A percentile compares a stretch with the other conserved stretches of the same genome.
Conservation (phyloP, 1,140 invertebrate genomes). For the Epicauta chinensis region DNA sequence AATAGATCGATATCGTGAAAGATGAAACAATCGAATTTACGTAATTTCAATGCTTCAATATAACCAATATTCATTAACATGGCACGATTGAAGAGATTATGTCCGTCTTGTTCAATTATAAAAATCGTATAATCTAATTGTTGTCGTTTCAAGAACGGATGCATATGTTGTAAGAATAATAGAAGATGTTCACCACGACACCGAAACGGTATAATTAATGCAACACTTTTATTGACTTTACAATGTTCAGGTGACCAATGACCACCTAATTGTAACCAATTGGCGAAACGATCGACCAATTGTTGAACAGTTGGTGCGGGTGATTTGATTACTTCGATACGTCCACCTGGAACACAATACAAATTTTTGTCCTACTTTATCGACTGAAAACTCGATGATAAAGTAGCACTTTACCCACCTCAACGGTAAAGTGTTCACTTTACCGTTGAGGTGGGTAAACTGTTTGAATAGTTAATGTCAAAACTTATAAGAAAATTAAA, state of each 20-base stretch:
- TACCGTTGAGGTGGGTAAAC: no score
- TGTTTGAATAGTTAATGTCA: no score
- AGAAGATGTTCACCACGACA: constrained; percentile 78
- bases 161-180: constrained; percentile 80
- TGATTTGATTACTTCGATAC: constrained; percentile 43
- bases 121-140: constrained; percentile 90
- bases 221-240: constrained; percentile 68
- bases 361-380: no score
- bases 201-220: constrained; percentile 84
- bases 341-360: constrained; percentile 40
- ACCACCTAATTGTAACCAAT: constrained; percentile 61
- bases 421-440: no score
- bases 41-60: constrained; percentile 71
- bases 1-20: constrained; percentile 95
- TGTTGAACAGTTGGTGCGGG: constrained; percentile 43
- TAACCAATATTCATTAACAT: constrained; percentile 95
- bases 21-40: constrained; percentile 82
- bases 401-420: no score
- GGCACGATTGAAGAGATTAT: constrained; percentile 79
- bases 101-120: constrained; percentile 84
- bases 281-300: constrained; percentile 43
- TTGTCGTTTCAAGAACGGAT: constrained; percentile 85
- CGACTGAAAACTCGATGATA: no score
- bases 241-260: constrained; percentile 71
- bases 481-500: no score